Percentiles rank a stretch among this genome's conserved stretches.
These are phyloP conservation scores for Chrysodeixis includens DNA, from an alignment of 2,888 invertebrate species.

Conservation along the genomic window DNA sequence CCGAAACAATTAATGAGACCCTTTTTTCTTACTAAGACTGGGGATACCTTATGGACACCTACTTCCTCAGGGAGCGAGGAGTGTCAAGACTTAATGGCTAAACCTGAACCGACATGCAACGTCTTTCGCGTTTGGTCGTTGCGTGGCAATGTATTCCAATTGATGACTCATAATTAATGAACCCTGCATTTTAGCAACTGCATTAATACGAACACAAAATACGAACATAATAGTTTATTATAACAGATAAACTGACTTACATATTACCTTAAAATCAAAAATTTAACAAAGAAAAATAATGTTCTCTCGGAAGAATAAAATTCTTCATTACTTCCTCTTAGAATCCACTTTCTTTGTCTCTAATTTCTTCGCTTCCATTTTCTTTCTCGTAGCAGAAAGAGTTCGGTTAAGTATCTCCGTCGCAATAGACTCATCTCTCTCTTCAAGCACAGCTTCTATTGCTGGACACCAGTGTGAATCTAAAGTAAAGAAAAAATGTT, in stretches of 20 bases:
- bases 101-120: too few relatives aligned
- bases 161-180: background rate
- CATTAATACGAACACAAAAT: background rate
- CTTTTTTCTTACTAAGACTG: too few relatives aligned
- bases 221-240: slow-evolving; percentile 17
- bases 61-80: too few relatives aligned
- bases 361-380: slow-evolving; percentile 68
- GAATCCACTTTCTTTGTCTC: slow-evolving; percentile 50
- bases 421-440: slow-evolving; percentile 75
- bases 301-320: slow-evolving; percentile 25
- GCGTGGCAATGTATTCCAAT: too few relatives aligned
- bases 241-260: slow-evolving; percentile 20
- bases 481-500: slow-evolving; percentile 39
- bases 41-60: too few relatives aligned
- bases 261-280: slow-evolving; percentile 3
- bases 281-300: background rate
- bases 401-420: slow-evolving; percentile 66
- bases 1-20: too few relatives aligned
- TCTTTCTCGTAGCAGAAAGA: slow-evolving; percentile 73
- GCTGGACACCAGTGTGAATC: slow-evolving; percentile 73
- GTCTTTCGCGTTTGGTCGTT: too few relatives aligned
- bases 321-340: slow-evolving; percentile 32
- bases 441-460: slow-evolving; percentile 68
- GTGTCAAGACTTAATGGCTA: too few relatives aligned
- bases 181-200: background rate